These are phyloP conservation scores for Tipula unca DNA, from an alignment of 2,888 invertebrate genomes.

Conservation along the genomic window DNA sequence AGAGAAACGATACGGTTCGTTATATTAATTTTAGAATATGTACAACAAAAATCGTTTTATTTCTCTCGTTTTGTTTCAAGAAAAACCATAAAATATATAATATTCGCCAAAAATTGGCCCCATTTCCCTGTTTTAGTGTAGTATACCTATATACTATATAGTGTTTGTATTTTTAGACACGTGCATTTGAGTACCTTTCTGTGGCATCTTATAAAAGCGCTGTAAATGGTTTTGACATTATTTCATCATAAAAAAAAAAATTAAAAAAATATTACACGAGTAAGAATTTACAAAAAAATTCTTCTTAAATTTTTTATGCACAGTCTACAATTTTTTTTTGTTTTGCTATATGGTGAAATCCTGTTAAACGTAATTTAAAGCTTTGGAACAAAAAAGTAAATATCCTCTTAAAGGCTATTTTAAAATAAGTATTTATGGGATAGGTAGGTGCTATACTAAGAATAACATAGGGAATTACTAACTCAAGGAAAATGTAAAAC, in stretches of 20 bases:
- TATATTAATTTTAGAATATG: neutral
- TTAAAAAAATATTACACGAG: too few relatives aligned
- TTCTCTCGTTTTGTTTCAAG: neutral
- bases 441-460: neutral
- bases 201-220: neutral
- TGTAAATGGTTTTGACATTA: neutral
- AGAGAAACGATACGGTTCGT: neutral
- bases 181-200: neutral
- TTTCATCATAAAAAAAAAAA: neutral
- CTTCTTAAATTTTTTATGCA: neutral
- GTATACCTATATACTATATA: too few relatives aligned
- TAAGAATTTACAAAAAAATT: too few relatives aligned
- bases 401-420: neutral
- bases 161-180: neutral
- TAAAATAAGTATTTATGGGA: neutral
- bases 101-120: neutral
- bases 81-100: neutral
- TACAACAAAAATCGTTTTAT: neutral
- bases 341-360: neutral
- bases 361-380: neutral
- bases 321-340: neutral
- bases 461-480: neutral
- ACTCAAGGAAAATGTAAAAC: neutral
- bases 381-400: neutral
- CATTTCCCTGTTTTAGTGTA: neutral